phyloP scores from a whole-genome alignment of 1,140 invertebrate species.

The Belonocnema kinseyi region DNA sequence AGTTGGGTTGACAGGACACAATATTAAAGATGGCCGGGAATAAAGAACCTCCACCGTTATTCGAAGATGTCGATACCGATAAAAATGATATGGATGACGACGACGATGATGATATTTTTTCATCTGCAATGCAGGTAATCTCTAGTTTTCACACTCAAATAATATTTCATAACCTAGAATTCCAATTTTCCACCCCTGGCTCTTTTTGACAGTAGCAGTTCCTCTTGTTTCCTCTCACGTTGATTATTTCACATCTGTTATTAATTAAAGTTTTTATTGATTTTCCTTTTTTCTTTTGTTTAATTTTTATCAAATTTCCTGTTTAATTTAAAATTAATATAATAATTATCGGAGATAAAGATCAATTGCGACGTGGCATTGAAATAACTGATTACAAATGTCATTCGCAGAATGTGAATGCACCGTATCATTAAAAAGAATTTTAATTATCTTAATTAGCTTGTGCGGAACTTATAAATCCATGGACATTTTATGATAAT shows the following conservation, averaged over 20 bases:
- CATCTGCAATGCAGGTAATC: constrained; percentile 85
- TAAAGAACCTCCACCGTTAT: constrained; percentile 81
- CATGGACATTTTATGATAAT: too few relatives aligned
- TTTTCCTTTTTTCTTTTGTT: not conserved
- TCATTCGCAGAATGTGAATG: not conserved
- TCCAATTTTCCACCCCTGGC: not conserved
- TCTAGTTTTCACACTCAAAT: not conserved
- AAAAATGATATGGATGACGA: constrained; percentile 82
- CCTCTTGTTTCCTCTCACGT: constrained; percentile 9
- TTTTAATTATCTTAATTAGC: too few relatives aligned
- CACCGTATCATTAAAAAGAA: not conserved
- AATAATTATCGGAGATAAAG: not conserved
- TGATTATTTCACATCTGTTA: constrained; percentile 1
- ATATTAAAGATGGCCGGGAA: constrained; percentile 79
- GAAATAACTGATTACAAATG: not conserved
- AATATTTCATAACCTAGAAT: constrained; percentile 1
- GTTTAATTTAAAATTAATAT: constrained; percentile 23
- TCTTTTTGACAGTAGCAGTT: constrained; percentile 4
- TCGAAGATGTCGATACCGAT: constrained; percentile 81
- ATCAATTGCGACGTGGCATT: constrained; percentile 17
- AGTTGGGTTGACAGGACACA: constrained; percentile 5
- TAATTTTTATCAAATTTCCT: constrained; percentile 33
- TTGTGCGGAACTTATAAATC: too few relatives aligned
- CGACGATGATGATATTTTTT: constrained; percentile 86
- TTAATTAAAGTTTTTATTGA: constrained; percentile 35